Base-by-base conservation (phyloP, 2,888 invertebrate genomes). In the Rutpela maculata region DNA sequence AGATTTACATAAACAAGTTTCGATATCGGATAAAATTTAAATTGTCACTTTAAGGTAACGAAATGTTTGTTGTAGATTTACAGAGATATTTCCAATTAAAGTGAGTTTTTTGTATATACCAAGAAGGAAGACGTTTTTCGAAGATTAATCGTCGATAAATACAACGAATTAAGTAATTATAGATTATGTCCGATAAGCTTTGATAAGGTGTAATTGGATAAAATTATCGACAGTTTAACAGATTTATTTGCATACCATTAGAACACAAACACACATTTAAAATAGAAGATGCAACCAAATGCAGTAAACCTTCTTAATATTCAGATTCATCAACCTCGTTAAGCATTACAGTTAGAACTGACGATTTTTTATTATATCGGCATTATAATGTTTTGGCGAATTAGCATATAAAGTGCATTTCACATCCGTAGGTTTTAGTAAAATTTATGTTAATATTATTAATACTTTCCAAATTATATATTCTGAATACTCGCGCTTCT, bases 281-380 rank as follows among this genome's bases (percentile, higher is more conserved):
- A 65, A 0, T 35, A 38, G 17, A 65, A 38, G 17, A 12, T 35
- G 35, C 35, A n/a, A 63, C n/a, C 35, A 38, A 18, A 65, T 65
- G 10, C 38, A 38, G n/a, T 18, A 15, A 65, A 7, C 35, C 2
- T 17, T 17, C 6, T 63, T 38, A 35, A 38, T 65, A 65, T 65
- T 65, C 63, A 38, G 19, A 59, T 22, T 22, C 22, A 59, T 59
- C 19, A 59, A 59, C 18, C 59, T 59, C 59, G 15, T 59, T 59
- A 59, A 59, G 22, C 19, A 22, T 5, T 22, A 22, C 59, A 59
- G 59, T 59, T 19, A 19, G 12, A 59, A 1, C 1, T 22, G 19
- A 22, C 12, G 43, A 43, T 43, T 43, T 43, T 43, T 43, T 43
- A 43, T 43, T 43, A 15, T 12, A 43, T 43, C 1, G 11, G 12